Evolutionary conservation across 2,888 invertebrate species (phyloP), one percentile per base, ranked within the genome.

Genomic region (Caradrina kadenii): DNA sequence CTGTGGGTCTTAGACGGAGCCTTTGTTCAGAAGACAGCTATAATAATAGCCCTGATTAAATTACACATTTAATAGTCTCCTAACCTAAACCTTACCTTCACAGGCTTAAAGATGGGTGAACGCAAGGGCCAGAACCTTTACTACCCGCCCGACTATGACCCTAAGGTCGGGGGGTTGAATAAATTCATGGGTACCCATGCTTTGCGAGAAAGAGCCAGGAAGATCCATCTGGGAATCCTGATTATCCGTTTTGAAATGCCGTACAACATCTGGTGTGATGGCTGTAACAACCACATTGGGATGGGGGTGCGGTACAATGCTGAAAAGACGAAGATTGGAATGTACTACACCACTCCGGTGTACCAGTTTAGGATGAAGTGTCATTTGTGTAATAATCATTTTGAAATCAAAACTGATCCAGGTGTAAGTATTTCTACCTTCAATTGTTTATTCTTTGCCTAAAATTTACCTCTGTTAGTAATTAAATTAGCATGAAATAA

Each of bases 301-400:
- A 99, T 99, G 99, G 99, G 99, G 0, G 99, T 99, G 0, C 97
- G 99, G 61, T 99, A 99, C 92, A 99, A 99, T 88, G 98, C 98
- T 0, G 98, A 99, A 90, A 99, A 99, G 92, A 98, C 96, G 0
- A 99, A 98, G 93, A 96, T 99, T 62, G 99, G 99, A 80, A 99
- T 99, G 98, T 99, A 99, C 91, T 99, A 99, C 89, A 98, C 98
- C 1, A 99, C 99, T 0, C 99, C 99, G 0, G 97, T 99, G 2
- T 99, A 99, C 91, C 98, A 99, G 93, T 99, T 99, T 90, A 97
- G 98, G 65, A 99, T 99, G 99, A 99, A 99, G 89, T 99, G 99
- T 90, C 99, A 99, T 92, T 96, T 99, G 7, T 99, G 99, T 91
- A 98, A 99, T 90, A 99, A 99, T 93, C 98, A 99, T 93, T 98